Evolutionary conservation across 2,797 vertebrate genomes (phyloP), one percentile per base, ranked within the genome.

Genomic region (Adelosebastes latens): DNA sequence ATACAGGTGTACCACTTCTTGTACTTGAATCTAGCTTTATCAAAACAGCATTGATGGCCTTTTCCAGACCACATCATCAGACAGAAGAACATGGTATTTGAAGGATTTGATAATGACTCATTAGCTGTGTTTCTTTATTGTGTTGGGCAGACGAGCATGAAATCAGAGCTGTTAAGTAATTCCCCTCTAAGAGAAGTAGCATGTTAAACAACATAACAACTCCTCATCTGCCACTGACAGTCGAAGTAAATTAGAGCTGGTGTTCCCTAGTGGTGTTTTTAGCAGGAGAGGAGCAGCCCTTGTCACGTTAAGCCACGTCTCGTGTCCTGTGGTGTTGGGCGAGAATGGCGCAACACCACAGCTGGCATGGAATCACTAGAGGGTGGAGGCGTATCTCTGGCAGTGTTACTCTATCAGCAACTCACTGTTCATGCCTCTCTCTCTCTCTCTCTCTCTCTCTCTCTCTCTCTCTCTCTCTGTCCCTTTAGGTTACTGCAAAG

Each of bases 401-500:
- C 82, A 81, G 76, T 87, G 82, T 81, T 79, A 86, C 82, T 90
- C 88, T 80, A 75, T 85, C 90, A 89, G 75, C 60, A 79, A 77
- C 78, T 80, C 83, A 84, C 76, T 86, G 79, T 82, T 86, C 76
- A 87, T 87, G 63, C 66, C 71, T 83, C 61, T 79, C 73, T 87
- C 73, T 69, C 42, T 73, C 46, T 75, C 61, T 74, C 63, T 58
- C 52, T 55, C 53, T 67, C 46, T 68, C 25, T 22, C 31, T 46
- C 27, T 77, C 53, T 65, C 34, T 83, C 63, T 80, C 31, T 32
- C 39, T 49, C 46, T 49, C 46, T 83, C 13, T 74, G 77, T 81
- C 84, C 90, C 93, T 89, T 75, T 87, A 96, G 96, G 95, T 94
- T 90, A 89, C 85, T 84, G 81, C 92, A 94, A 92, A 95, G 92